Evolutionary conservation across 2,888 invertebrate species (phyloP), one percentile per base, ranked within the genome.

Genomic region (Drosophila gaucha): DNA sequence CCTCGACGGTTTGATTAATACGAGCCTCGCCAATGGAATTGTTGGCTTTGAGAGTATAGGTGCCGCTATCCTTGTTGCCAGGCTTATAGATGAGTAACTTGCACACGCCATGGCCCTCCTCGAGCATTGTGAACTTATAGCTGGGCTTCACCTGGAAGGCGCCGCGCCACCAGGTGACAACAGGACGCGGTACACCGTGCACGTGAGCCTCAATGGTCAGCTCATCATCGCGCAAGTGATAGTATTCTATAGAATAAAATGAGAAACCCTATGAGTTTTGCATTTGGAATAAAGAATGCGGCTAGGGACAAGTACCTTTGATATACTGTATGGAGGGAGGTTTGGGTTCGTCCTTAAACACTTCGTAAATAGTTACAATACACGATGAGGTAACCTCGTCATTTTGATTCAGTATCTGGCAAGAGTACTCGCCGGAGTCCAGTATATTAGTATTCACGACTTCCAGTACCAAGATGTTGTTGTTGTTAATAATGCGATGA

Each of bases 361-460:
- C 94, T 60, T 96, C 95, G 88, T 95, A 95, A 52, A 97, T 95
- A 87, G 95, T 95, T 18, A 97, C 92, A 77, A 94, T 94, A 41
- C 96, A 96, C n/a, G 95, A 94, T 6, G 96, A 95, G 46, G 93
- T 94, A 1, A 94, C 93, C 58, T 94, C 93, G 28, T 97, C 97
- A 83, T 96, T 94, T 64, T 94, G 92, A 90, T 97, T 97, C 74
- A 93, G 93, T 22, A 96, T 96, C 9, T 94, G 90, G 82, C 95
- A 96, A 0, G 94, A 92, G 86, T 95, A 96, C 87, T 95, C 94
- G 14, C 94, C 95, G 2, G 93, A 93, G 89, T 95, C 95, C 36
- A 92, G 90, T 2, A 93, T 94, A 78, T 91, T 93, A 63, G 94
- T 94, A 67, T 94, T 94, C 30, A 93, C 88, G 80, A 93, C 92